Conservation (phyloP, 2,113 vertebrate species). For the Uria lomvia region DNA sequence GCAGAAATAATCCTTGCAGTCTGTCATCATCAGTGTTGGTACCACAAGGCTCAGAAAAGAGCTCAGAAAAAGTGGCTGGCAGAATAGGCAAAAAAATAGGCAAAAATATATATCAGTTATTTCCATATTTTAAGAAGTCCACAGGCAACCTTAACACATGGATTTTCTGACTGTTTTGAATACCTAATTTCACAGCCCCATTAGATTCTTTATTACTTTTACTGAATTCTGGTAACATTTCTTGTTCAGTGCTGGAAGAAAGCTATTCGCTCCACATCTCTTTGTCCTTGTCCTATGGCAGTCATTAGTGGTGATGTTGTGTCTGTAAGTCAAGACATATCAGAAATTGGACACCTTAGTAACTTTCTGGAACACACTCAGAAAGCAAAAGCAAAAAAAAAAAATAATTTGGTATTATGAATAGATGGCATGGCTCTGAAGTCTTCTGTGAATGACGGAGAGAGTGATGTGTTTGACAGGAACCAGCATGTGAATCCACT, state of each 20-base stretch:
- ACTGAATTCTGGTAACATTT: neutral
- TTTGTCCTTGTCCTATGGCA: neutral
- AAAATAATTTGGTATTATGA: neutral
- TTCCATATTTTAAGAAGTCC: neutral
- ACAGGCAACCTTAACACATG: neutral
- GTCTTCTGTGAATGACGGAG: slow-evolving; percentile 27
- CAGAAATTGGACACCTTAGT: neutral
- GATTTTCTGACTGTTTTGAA: neutral
- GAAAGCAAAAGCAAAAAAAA: neutral
- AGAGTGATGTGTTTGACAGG: slow-evolving; percentile 45
- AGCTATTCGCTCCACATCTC: neutral
- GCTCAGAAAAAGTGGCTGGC: neutral
- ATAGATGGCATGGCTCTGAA: slow-evolving; percentile 27
- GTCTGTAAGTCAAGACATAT: neutral
- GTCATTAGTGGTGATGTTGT: neutral
- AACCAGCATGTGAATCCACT: slow-evolving; percentile 20
- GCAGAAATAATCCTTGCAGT: neutral
- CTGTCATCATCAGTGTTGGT: neutral
- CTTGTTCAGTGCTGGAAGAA: neutral
- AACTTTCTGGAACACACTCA: slow-evolving; percentile 28
- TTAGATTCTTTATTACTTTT: neutral
- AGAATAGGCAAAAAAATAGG: neutral
- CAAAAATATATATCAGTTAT: neutral
- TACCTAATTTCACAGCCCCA: neutral
- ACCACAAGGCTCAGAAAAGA: neutral